Conservation (phyloP, 2,797 vertebrate genomes). For the Periophthalmus magnuspinnatus region DNA sequence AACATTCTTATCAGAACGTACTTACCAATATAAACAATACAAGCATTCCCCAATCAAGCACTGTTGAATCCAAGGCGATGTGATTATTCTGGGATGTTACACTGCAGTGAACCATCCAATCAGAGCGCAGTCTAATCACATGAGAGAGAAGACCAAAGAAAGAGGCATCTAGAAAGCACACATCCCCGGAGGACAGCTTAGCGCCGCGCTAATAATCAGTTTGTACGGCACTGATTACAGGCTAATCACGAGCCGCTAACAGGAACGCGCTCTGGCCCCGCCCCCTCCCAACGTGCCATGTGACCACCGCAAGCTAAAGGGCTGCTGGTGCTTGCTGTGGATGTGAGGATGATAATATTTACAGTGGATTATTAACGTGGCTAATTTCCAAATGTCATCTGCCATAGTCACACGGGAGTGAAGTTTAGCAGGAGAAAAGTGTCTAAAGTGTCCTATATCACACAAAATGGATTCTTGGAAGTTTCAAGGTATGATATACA, state of each 20-base stretch:
- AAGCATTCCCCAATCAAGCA: conserved; percentile 31
- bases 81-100: conserved; percentile 49
- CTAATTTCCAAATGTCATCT: conserved; percentile 46
- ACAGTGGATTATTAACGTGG: conserved; percentile 59
- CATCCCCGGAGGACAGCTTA: conserved; percentile 74
- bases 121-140: conserved; percentile 84
- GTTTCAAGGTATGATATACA: too few species aligned
- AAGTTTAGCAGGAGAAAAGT: too few species aligned
- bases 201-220: conserved; percentile 91
- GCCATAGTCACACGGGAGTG: too few species aligned
- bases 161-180: conserved; percentile 32
- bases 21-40: background rate
- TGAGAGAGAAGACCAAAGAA: conserved; percentile 28
- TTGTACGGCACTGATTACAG: conserved; percentile 91
- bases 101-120: conserved; percentile 68
- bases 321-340: conserved; percentile 59
- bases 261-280: conserved; percentile 62
- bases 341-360: conserved; percentile 83
- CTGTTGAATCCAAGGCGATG: conserved; percentile 74
- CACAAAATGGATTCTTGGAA: too few species aligned
- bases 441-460: too few species aligned
- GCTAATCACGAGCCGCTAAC: conserved; percentile 86
- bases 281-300: conserved; percentile 33
- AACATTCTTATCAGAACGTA: background rate
- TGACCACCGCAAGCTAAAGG: conserved; percentile 68